phyloP scores from a whole-genome alignment of 2,113 vertebrate species.

The Alligator mississippiensis region DNA sequence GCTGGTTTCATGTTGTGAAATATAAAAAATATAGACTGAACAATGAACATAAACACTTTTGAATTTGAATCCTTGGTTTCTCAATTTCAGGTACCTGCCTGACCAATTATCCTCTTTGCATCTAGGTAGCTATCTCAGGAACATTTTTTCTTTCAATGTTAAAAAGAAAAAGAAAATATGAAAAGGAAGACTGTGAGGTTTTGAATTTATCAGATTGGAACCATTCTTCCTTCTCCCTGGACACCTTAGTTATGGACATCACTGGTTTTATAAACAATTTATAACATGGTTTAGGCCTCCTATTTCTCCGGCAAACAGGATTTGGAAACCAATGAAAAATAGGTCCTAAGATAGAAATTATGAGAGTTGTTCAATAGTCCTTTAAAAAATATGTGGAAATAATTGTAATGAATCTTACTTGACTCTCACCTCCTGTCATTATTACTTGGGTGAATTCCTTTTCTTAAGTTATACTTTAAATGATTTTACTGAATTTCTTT shows the following conservation, averaged over 20 bases:
- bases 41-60: not conserved
- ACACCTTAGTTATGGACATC: not conserved
- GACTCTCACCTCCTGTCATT: not conserved
- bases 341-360: not conserved
- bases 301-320: not conserved
- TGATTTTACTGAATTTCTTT: not conserved
- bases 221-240: not conserved
- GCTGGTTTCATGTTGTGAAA: not conserved
- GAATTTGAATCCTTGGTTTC: not conserved
- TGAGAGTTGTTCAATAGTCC: not conserved
- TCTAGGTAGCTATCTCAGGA: rapidly evolving
- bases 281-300: not conserved
- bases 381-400: not conserved
- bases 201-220: not conserved
- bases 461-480: not conserved
- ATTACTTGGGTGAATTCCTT: rapidly evolving
- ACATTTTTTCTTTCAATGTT: not conserved
- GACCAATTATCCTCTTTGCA: not conserved
- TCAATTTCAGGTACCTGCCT: not conserved
- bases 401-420: not conserved
- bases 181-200: not conserved
- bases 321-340: not conserved
- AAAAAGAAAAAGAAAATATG: not conserved
- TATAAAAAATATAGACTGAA: not conserved
- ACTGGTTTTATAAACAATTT: not conserved